Conservation (phyloP, 2,888 invertebrate species). For the Amiota minor region DNA sequence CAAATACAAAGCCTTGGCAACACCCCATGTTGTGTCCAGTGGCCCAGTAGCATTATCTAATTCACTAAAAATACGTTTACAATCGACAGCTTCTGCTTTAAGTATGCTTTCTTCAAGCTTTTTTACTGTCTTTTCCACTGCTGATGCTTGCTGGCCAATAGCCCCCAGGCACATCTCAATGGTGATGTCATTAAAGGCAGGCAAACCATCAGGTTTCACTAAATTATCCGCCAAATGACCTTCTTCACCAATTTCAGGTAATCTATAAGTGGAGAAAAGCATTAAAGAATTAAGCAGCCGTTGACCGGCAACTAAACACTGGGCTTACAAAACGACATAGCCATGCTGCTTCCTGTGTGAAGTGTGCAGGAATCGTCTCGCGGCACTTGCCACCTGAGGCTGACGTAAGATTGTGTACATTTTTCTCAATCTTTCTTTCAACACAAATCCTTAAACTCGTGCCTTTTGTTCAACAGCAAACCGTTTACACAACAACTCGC, state of each 20-base stretch:
- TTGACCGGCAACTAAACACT: not conserved
- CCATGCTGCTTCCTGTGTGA: constrained; percentile 50
- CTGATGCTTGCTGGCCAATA: constrained; percentile 86
- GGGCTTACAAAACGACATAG: constrained; percentile 68
- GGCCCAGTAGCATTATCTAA: constrained; percentile 83
- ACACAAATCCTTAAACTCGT: not conserved
- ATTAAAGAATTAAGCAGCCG: not conserved
- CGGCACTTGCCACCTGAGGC: constrained; percentile 43
- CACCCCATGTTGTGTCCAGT: constrained; percentile 88
- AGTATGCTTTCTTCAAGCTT: constrained; percentile 79
- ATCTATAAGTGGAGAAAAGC: constrained; percentile 73
- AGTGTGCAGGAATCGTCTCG: constrained; percentile 55
- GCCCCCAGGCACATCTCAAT: constrained; percentile 89
- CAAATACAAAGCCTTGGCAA: constrained; percentile 87
- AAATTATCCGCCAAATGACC: constrained; percentile 83
- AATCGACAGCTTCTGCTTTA: constrained; percentile 65
- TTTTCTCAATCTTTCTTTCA: constrained; percentile 34
- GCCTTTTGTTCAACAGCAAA: constrained; percentile 34
- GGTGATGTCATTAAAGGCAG: constrained; percentile 86
- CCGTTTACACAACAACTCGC: constrained; percentile 58
- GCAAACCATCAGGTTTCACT: constrained; percentile 80
- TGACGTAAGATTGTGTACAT: constrained; percentile 62
- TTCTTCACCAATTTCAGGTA: constrained; percentile 90
- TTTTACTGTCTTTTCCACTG: constrained; percentile 85
- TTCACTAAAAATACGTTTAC: constrained; percentile 82